Conservation (phyloP, 2,888 invertebrate species). For the Acrocera orbiculus region DNA sequence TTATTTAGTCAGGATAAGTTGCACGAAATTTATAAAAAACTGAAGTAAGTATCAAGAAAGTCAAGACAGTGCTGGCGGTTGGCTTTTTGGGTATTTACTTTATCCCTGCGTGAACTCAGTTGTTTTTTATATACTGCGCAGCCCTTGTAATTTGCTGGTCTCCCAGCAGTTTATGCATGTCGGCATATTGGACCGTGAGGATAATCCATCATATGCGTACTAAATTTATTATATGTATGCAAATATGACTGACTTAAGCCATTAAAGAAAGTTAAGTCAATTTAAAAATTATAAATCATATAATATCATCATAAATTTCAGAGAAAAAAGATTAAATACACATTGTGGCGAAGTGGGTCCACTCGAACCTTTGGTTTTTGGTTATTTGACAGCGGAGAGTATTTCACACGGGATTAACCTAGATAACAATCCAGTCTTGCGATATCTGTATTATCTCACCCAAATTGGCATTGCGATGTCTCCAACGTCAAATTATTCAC, state of each 20-base stretch:
- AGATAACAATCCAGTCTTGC: conserved; percentile 91
- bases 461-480: conserved; percentile 99
- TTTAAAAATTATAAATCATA: neutral
- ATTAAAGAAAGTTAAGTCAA: conserved; percentile 60
- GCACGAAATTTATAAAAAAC: too few species aligned
- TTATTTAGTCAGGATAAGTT: too few species aligned
- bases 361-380: conserved; percentile 92
- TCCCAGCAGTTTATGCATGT: too few species aligned
- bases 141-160: too few species aligned
- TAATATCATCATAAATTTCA: conserved; percentile 20
- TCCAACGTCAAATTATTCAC: conserved; percentile 92
- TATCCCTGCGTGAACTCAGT: too few species aligned
- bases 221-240: conserved; percentile 98
- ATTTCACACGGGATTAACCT: conserved; percentile 93
- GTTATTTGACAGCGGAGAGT: conserved; percentile 93
- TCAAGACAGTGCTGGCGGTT: too few species aligned
- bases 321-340: conserved; percentile 79
- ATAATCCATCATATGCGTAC: conserved; percentile 97
- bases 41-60: too few species aligned
- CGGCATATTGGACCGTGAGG: conserved; percentile 67
- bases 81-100: too few species aligned
- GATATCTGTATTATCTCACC: conserved; percentile 92
- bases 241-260: conserved; percentile 88
- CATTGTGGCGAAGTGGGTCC: conserved; percentile 99
- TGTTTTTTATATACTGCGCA: too few species aligned